Evolutionary conservation across 2,113 vertebrate species (phyloP).

Genomic region (Stictonetta naevosa): DNA sequence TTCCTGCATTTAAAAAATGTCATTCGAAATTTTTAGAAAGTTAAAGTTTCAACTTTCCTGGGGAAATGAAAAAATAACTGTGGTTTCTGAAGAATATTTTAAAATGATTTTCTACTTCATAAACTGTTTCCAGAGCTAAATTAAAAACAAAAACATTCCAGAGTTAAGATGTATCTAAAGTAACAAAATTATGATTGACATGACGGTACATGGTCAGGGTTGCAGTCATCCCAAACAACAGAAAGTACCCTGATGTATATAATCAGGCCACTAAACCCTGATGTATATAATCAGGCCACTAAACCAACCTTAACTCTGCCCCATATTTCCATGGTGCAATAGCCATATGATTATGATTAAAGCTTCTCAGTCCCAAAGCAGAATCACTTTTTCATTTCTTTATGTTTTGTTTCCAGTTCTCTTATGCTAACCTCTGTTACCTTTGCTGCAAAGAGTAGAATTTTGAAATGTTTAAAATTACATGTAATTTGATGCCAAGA

Average conservation of each 20-base stretch:
- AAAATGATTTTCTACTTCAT: neutral
- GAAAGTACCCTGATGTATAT: neutral
- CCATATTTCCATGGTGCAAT: neutral
- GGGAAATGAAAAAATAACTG: slow-evolving; percentile 14
- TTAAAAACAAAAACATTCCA: neutral
- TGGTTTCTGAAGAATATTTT: neutral
- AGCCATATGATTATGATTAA: neutral
- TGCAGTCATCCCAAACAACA: neutral
- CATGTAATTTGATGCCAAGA: neutral
- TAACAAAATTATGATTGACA: neutral
- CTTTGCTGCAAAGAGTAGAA: neutral
- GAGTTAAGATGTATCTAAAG: neutral
- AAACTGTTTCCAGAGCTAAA: neutral
- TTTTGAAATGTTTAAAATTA: neutral
- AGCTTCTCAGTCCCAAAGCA: neutral
- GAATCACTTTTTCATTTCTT: neutral
- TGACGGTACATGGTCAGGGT: neutral
- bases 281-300: neutral
- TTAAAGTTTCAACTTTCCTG: slow-evolving; percentile 8
- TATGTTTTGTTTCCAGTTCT: neutral
- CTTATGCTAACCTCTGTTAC: neutral
- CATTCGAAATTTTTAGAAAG: slow-evolving; percentile 9
- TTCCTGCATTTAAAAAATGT: neutral
- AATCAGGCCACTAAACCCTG: neutral
- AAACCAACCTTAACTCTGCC: neutral